phyloP scores from a whole-genome alignment of 2,797 vertebrate genomes.

The Notolepis coatsorum region DNA sequence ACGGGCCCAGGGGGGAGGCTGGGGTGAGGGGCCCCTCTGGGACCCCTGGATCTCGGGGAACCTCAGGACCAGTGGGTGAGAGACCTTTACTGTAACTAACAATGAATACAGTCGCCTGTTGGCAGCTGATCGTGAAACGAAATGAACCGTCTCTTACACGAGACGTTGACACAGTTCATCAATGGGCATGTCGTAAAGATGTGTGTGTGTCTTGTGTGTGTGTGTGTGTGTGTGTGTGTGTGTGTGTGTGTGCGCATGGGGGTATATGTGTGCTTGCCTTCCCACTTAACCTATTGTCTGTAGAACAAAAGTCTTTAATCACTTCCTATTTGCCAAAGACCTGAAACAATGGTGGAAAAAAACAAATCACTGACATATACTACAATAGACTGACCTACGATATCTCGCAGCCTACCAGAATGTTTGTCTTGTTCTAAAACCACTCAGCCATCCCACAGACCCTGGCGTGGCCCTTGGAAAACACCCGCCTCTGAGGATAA shows the following conservation, averaged over 20 bases:
- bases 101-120: background rate
- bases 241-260: background rate
- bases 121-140: constrained; percentile 16
- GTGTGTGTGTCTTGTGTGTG: constrained; percentile 4
- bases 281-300: constrained; percentile 27
- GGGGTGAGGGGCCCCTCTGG: constrained; percentile 83
- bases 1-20: constrained; percentile 83
- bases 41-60: constrained; percentile 83
- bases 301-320: constrained; percentile 26
- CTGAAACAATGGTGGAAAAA: constrained; percentile 39
- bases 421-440: constrained; percentile 57
- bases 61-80: constrained; percentile 86
- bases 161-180: constrained; percentile 37
- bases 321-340: constrained; percentile 37
- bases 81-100: constrained; percentile 8
- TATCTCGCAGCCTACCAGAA: constrained; percentile 25
- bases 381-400: constrained; percentile 24
- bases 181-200: constrained; percentile 24
- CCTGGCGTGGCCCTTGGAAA: constrained; percentile 20
- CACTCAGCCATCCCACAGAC: constrained; percentile 20
- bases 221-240: background rate
- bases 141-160: constrained; percentile 5
- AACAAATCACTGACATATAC: constrained; percentile 11
- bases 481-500: constrained; percentile 24
- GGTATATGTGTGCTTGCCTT: constrained; percentile 6